A percentile compares a stretch with the other conserved stretches of the same genome.
Conservation (phyloP, 2,797 vertebrate genomes). For the Cetoscarus ocellatus region DNA sequence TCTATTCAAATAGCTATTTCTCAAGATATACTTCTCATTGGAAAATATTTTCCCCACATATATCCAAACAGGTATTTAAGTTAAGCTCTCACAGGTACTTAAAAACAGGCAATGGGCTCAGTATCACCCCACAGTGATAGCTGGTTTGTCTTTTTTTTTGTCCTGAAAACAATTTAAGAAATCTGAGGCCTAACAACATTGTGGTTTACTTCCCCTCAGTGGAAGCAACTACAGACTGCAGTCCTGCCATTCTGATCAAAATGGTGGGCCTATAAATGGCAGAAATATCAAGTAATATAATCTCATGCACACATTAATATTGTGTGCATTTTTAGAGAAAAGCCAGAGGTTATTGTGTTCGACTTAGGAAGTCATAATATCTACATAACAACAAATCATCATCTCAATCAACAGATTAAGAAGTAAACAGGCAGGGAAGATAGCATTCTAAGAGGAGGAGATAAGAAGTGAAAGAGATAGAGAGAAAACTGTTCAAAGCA, state of each 20-base stretch:
- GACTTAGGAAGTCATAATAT: neutral
- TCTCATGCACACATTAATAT: neutral
- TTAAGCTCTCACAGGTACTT: too few species aligned
- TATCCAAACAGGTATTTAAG: neutral
- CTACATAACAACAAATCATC: neutral
- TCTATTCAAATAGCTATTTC: too few species aligned
- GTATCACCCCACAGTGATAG: neutral
- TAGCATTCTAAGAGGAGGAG: neutral
- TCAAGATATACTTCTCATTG: too few species aligned
- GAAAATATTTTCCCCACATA: too few species aligned
- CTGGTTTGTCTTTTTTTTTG: neutral
- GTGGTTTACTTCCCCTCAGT: neutral
- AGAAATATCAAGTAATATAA: too few species aligned
- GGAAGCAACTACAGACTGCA: neutral
- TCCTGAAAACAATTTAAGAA: neutral
- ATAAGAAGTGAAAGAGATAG: neutral
- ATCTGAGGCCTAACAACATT: neutral
- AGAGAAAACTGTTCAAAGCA: conserved; percentile 3
- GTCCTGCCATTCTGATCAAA: too few species aligned
- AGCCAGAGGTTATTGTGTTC: neutral
- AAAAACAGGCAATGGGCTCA: neutral
- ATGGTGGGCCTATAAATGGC: too few species aligned
- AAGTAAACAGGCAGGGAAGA: neutral
- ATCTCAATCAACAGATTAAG: neutral
- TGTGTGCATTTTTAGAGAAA: neutral